Conservation (phyloP, 1,140 invertebrate species). For the Drosophila bocqueti region DNA sequence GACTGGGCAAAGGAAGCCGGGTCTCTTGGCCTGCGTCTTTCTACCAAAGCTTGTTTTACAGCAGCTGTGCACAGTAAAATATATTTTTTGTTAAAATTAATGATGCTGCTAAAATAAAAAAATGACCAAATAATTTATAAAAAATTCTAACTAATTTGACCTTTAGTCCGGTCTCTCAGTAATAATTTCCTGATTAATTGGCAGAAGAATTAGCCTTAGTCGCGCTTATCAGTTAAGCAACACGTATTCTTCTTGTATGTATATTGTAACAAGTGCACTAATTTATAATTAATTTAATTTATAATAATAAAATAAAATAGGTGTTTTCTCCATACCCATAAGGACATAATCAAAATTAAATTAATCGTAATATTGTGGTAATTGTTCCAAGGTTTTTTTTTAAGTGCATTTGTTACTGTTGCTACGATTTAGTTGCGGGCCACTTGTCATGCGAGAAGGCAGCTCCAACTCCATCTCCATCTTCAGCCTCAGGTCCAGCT, state of each 20-base stretch:
- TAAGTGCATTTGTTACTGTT: constrained; percentile 23
- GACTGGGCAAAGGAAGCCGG: constrained; percentile 27
- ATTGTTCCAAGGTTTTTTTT: neutral
- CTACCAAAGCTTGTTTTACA: constrained; percentile 55
- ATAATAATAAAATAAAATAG: neutral
- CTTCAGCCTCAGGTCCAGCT: neutral
- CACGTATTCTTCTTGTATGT: too few species aligned
- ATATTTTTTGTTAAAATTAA: too few species aligned
- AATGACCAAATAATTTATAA: too few species aligned
- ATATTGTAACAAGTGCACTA: too few species aligned
- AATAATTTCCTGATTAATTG: too few species aligned
- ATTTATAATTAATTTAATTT: too few species aligned
- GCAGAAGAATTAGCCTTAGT: too few species aligned
- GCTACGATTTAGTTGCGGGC: constrained; percentile 58
- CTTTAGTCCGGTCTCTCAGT: too few species aligned
- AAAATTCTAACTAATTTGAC: too few species aligned
- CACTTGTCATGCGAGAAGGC: constrained; percentile 72
- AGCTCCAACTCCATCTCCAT: constrained; percentile 13
- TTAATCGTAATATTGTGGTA: neutral
- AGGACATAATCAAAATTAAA: neutral
- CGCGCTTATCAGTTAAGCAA: too few species aligned
- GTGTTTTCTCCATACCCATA: neutral
- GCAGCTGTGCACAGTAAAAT: constrained; percentile 15
- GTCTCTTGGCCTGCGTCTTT: constrained; percentile 35
- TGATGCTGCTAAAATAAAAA: too few species aligned